Conservation (phyloP, 2,113 vertebrate genomes). For the Mormoops blainvillei region DNA sequence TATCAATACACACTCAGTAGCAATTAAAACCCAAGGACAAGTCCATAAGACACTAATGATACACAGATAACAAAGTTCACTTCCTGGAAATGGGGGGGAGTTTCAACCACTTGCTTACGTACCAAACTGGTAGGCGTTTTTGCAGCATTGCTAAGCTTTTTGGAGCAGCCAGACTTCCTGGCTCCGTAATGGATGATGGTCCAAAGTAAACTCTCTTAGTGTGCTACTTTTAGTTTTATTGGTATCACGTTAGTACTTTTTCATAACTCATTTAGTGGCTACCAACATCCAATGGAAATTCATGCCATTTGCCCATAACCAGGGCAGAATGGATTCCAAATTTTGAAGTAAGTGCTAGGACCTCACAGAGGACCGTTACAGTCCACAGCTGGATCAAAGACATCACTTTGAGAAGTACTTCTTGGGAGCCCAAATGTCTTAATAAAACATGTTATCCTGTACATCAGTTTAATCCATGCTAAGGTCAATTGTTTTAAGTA, state of each 20-base stretch:
- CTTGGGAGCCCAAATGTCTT: background rate
- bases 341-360: background rate
- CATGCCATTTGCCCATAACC: background rate
- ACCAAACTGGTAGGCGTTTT: background rate
- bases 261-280: conserved; percentile 27
- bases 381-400: background rate
- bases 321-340: background rate
- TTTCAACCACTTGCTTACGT: background rate
- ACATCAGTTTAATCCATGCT: background rate
- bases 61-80: background rate
- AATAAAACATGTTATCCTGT: background rate
- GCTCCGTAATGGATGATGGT: conserved; percentile 53
- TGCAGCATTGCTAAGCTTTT: background rate
- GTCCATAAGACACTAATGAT: background rate
- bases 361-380: background rate
- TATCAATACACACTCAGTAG: conserved; percentile 40
- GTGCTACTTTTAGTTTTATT: conserved; percentile 61
- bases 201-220: conserved; percentile 13
- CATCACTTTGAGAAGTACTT: background rate
- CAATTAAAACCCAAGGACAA: conserved; percentile 56
- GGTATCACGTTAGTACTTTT: conserved; percentile 32
- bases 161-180: conserved; percentile 63
- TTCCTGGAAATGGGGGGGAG: conserved; percentile 56
- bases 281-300: background rate
- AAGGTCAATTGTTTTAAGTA: background rate